A percentile compares a stretch with the other conserved stretches of the same genome.
phyloP scores from a whole-genome alignment of 1,140 invertebrate species.

The Druon quercuslanigerum region DNA sequence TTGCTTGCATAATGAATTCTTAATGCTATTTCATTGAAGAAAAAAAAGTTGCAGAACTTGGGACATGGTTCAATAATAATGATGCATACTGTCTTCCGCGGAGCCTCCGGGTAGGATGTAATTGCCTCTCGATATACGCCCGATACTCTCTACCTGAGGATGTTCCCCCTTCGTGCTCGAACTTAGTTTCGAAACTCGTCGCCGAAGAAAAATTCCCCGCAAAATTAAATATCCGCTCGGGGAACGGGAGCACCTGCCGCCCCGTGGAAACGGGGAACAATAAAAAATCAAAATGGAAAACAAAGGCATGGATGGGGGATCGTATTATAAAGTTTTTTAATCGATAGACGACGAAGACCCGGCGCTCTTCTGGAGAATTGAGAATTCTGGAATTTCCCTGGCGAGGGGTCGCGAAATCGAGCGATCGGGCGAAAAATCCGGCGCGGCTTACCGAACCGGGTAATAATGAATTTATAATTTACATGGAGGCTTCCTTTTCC shows the following conservation, averaged over 20 bases:
- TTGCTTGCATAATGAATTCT: constrained; percentile 3
- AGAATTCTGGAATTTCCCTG: constrained; percentile 60
- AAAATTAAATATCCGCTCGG: constrained; percentile 70
- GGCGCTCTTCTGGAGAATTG: constrained; percentile 44
- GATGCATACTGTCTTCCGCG: constrained; percentile 13
- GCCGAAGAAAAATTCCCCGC: constrained; percentile 53
- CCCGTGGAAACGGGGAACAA: constrained; percentile 35
- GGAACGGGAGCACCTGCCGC: constrained; percentile 48
- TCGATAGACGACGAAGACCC: constrained; percentile 64
- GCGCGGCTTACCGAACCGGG: constrained; percentile 59
- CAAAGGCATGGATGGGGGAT: constrained; percentile 57
- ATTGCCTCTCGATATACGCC: constrained; percentile 61
- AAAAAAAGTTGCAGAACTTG: constrained; percentile 6
- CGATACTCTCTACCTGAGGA: constrained; percentile 62
- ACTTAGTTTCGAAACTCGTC: constrained; percentile 60
- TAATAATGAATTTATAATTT: constrained; percentile 69
- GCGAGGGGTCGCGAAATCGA: constrained; percentile 55
- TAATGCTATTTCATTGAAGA: neutral
- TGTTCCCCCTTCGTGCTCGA: constrained; percentile 53
- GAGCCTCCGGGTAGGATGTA: constrained; percentile 58
- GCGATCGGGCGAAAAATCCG: constrained; percentile 65
- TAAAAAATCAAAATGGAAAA: constrained; percentile 70
- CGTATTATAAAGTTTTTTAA: constrained; percentile 74
- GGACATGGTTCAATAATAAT: constrained; percentile 25
- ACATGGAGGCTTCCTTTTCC: constrained; percentile 43